Percentiles rank a stretch among this genome's conserved stretches.
Conservation (phyloP, 2,888 invertebrate species). For the Agrochola circellaris region DNA sequence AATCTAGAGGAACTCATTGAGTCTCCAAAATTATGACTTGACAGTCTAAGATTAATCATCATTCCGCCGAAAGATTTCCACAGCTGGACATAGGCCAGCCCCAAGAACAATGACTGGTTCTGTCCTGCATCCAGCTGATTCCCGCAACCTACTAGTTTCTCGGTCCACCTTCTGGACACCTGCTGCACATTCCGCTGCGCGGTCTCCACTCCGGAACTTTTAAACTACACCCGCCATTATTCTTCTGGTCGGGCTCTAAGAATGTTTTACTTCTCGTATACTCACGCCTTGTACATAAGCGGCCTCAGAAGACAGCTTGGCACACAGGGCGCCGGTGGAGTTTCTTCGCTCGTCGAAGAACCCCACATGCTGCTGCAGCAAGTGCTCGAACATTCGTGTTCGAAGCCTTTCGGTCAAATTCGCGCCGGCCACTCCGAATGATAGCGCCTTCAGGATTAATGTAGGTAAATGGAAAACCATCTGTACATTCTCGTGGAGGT, state of each 20-base stretch:
- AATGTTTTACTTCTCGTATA: background rate
- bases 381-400: constrained; percentile 91
- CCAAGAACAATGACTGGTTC: background rate
- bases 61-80: background rate
- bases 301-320: constrained; percentile 93
- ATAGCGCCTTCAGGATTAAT: constrained; percentile 84
- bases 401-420: constrained; percentile 93
- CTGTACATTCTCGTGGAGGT: background rate
- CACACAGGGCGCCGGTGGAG: constrained; percentile 93
- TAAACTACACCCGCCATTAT: no score
- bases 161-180: background rate
- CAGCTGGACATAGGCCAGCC: background rate
- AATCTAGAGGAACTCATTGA: background rate
- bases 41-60: background rate
- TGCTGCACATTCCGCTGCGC: background rate
- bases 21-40: background rate
- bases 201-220: background rate
- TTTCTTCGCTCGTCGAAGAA: constrained; percentile 93
- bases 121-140: background rate
- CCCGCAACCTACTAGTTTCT: no score
- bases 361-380: constrained; percentile 92
- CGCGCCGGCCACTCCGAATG: constrained; percentile 95
- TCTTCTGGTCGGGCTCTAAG: background rate
- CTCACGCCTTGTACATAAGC: constrained; percentile 94
- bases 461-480: background rate